Evolutionary conservation across 2,888 invertebrate genomes (phyloP).

Genomic region (Mesorhabditis spiculigera): DNA sequence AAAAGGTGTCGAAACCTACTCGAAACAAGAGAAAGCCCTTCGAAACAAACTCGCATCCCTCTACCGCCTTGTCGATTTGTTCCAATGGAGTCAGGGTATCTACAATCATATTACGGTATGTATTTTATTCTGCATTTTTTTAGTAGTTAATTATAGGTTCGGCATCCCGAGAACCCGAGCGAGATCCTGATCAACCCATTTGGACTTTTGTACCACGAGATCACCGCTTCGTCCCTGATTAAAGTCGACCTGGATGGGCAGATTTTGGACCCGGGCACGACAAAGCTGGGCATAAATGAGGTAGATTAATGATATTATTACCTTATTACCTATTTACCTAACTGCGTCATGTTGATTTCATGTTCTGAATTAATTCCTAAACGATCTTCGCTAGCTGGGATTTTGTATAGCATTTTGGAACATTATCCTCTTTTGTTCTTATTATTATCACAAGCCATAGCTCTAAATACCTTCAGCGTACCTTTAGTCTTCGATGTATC

Average conservation of each 20-base stretch:
- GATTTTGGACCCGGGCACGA: constrained; percentile 46
- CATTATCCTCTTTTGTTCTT: background rate
- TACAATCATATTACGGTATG: constrained; percentile 31
- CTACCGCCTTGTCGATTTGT: constrained; percentile 29
- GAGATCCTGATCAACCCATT: constrained; percentile 88
- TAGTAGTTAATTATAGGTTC: constrained; percentile 17
- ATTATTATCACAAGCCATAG: background rate
- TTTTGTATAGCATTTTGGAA: too few species aligned
- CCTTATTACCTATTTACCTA: too few species aligned
- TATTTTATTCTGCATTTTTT: background rate
- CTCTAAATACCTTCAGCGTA: background rate
- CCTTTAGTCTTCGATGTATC: constrained; percentile 14
- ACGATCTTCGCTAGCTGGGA: constrained; percentile 66
- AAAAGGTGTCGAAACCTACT: constrained; percentile 21
- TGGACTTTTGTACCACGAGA: constrained; percentile 67
- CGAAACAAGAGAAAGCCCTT: constrained; percentile 24
- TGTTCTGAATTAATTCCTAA: too few species aligned
- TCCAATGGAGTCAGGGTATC: constrained; percentile 36
- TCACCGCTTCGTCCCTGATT: constrained; percentile 84
- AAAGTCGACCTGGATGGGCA: constrained; percentile 64
- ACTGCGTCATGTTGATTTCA: too few species aligned
- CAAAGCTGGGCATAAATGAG: constrained; percentile 47
- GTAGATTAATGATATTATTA: constrained; percentile 7
- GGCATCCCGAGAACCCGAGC: constrained; percentile 64
- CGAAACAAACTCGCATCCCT: constrained; percentile 33